Conservation (phyloP, 2,888 invertebrate genomes). For the Lasioglossum zephyrum region DNA sequence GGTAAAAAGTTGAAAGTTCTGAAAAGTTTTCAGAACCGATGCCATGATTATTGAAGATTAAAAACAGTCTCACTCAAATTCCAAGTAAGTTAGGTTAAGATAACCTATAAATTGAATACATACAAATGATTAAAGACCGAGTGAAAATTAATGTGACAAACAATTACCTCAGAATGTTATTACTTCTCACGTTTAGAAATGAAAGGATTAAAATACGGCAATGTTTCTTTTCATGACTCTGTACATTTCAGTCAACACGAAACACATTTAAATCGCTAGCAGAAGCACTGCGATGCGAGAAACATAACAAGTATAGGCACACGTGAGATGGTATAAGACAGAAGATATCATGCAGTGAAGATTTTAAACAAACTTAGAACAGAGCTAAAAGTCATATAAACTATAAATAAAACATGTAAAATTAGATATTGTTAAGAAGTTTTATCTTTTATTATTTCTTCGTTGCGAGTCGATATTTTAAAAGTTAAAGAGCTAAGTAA, state of each 20-base stretch:
- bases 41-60: constrained; percentile 68
- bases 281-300: neutral
- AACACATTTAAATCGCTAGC: neutral
- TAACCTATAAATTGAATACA: constrained; percentile 16
- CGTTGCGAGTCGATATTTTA: neutral
- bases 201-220: neutral
- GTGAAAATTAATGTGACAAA: too few relatives aligned
- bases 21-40: constrained; percentile 70
- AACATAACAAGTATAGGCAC: neutral
- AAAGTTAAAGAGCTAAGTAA: neutral
- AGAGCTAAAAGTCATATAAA: neutral
- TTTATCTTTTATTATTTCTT: neutral
- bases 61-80: neutral
- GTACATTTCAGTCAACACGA: neutral
- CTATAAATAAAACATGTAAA: neutral
- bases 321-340: neutral
- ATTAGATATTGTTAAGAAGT: neutral
- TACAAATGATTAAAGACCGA: neutral
- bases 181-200: constrained; percentile 8
- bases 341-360: neutral
- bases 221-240: constrained; percentile 2
- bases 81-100: neutral
- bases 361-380: neutral
- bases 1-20: constrained; percentile 62
- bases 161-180: neutral